Conservation (phyloP, 2,113 vertebrate genomes). For the Herpailurus yagouaroundi region DNA sequence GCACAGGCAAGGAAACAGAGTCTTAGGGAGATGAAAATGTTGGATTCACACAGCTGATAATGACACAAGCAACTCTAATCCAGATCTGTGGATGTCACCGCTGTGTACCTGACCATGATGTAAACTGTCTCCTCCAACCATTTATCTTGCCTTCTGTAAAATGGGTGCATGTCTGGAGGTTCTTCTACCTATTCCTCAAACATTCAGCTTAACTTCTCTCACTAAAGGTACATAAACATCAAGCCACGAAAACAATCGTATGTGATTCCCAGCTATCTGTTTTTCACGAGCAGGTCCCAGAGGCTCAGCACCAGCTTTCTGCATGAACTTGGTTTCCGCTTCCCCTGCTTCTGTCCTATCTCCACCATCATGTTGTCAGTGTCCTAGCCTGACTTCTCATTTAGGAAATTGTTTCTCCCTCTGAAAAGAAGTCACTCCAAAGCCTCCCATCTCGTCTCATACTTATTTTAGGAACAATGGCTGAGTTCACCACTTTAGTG, state of each 20-base stretch:
- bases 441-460: constrained; percentile 51
- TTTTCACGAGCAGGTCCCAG: background rate
- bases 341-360: background rate
- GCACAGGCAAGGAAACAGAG: background rate
- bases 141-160: background rate
- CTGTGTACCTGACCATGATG: background rate
- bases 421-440: background rate
- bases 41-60: background rate
- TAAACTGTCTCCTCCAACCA: background rate
- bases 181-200: background rate
- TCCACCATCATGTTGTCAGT: background rate
- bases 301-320: background rate
- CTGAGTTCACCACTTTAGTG: constrained; percentile 52
- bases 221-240: background rate
- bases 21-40: background rate
- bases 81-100: background rate
- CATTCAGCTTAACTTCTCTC: background rate
- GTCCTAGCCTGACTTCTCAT: background rate
- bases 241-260: background rate
- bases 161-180: background rate
- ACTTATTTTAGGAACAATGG: constrained; percentile 70
- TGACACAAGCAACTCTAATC: background rate
- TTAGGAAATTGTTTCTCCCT: background rate
- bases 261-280: background rate
- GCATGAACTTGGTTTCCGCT: background rate